A percentile compares a stretch with the other conserved stretches of the same genome.
These are phyloP conservation scores for Marasmarcha lunaedactyla DNA, from an alignment of 2,888 invertebrate genomes.

Conservation along the genomic window DNA sequence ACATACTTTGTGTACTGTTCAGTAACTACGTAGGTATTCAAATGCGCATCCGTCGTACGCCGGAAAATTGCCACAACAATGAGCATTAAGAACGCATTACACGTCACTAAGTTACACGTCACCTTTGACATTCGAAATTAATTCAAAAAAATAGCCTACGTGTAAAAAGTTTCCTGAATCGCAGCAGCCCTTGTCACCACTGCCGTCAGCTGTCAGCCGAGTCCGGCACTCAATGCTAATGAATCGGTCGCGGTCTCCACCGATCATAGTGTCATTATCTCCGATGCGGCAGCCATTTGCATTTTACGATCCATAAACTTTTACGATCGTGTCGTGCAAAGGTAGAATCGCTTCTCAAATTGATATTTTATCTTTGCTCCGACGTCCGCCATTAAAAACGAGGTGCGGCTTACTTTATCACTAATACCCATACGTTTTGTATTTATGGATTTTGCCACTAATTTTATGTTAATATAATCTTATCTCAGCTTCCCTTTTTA, in stretches of 20 bases:
- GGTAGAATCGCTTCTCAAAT: constrained; percentile 39
- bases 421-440: constrained; percentile 13
- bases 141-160: no score
- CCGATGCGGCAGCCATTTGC: constrained; percentile 36
- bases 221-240: constrained; percentile 3
- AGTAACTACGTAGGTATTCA: no score
- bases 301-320: constrained; percentile 47
- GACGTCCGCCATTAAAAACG: constrained; percentile 20
- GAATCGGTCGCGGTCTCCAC: background rate
- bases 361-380: constrained; percentile 39
- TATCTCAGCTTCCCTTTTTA: no score
- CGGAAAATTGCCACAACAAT: no score
- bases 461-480: constrained; percentile 20
- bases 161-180: no score
- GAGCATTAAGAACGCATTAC: no score
- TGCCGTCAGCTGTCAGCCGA: no score
- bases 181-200: no score
- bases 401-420: constrained; percentile 21
- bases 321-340: constrained; percentile 40
- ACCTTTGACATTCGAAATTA: no score
- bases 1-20: no score
- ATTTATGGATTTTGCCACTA: constrained; percentile 21
- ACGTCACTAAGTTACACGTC: no score
- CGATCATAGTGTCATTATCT: constrained; percentile 26
- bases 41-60: no score